phyloP scores from a whole-genome alignment of 2,797 vertebrate species.

The Lateolabrax maculatus region DNA sequence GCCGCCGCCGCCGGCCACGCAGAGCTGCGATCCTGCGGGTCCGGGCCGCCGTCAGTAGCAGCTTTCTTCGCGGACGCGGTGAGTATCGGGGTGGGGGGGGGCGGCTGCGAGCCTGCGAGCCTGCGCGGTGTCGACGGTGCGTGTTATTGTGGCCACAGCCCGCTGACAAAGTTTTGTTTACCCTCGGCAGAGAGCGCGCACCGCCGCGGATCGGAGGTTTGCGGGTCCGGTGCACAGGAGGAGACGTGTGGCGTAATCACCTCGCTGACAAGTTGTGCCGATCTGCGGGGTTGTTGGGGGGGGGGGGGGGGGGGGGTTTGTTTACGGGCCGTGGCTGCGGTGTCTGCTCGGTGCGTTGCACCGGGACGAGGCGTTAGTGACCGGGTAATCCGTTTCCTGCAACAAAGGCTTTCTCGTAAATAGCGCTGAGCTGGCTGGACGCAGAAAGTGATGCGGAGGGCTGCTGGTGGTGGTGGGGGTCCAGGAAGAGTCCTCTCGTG shows the following conservation, averaged over 20 bases:
- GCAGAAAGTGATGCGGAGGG: conserved; percentile 51
- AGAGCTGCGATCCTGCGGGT: conserved; percentile 63
- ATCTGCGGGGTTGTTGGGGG: too few relatives aligned
- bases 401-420: conserved; percentile 86
- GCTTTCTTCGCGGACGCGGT: conserved; percentile 69
- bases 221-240: background rate
- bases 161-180: conserved; percentile 77
- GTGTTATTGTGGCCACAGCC: conserved; percentile 41
- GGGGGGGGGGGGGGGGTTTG: too few relatives aligned
- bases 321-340: conserved; percentile 21
- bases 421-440: conserved; percentile 80
- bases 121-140: conserved; percentile 19
- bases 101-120: background rate
- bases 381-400: conserved; percentile 84
- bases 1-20: conserved; percentile 57
- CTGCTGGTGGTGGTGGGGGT: too few relatives aligned
- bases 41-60: conserved; percentile 40
- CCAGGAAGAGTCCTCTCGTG: conserved; percentile 55
- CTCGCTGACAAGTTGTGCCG: conserved; percentile 67
- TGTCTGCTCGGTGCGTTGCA: conserved; percentile 72
- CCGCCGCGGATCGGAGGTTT: too few relatives aligned
- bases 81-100: conserved; percentile 69
- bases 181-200: conserved; percentile 35
- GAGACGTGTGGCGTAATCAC: conserved; percentile 41
- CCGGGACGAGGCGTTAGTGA: conserved; percentile 75